Evolutionary conservation across 2,113 vertebrate species (phyloP), one percentile per base, ranked within the genome.

Genomic region (Litocranius walleri): DNA sequence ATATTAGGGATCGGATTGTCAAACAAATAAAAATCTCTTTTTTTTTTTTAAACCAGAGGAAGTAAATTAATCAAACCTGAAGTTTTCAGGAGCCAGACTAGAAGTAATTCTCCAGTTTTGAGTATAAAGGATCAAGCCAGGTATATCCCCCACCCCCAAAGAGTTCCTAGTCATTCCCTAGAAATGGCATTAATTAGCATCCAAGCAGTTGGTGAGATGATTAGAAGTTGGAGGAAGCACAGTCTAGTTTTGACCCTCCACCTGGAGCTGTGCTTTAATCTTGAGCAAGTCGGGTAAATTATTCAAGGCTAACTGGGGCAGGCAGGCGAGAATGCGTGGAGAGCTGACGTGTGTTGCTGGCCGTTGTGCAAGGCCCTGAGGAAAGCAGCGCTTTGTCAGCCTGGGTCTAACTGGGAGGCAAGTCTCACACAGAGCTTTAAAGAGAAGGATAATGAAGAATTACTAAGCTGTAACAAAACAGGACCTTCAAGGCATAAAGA

Each of bases 31-130:
- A 56, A 43, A 71, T 19, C 16, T 40, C 40, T 40, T 40, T 52
- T 45, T 17, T 54, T 56, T 14, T 81, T 91, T 36, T 7, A 33
- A 57, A 71, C 25, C 30, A 89, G 52, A 85, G 33, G 9, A 78
- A 89, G 27, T 43, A 67, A 80, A 50, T 48, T 15, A 67, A 95
- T 80, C 85, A 48, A 40, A 96, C n/a, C 27, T 59, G 48, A 94
- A 88, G 36, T 52, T 59, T 80, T 67, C 6, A 48, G 62, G 57
- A 88, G 83, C 19, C 43, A 84, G 36, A 67, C 10, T 93, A 19
- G 50, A 74, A 87, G 15, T 88, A n/a, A 59, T 78, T 96, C 48
- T 94, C 29, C 3, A n/a, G 29, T 93, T 59, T 21, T 86, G n/a
- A 83, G 57, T 90, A 64, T 93, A 80, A 67, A 80, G 21, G 67